Conservation (phyloP, 2,888 invertebrate species). For the Abrostola triplasia region DNA sequence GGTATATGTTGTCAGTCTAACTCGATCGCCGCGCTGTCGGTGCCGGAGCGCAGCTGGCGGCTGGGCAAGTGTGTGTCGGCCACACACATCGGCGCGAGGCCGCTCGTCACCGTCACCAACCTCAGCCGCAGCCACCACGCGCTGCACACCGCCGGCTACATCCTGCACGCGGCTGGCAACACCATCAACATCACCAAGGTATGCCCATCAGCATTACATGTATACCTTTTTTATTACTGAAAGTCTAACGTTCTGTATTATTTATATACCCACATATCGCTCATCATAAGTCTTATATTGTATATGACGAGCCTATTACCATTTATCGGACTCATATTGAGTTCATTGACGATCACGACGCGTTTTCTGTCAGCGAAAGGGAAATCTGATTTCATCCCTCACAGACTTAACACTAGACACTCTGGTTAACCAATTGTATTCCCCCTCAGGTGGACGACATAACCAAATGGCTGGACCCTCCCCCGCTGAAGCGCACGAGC, state of each 20-base stretch:
- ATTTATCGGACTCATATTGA: too few relatives aligned
- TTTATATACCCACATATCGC: too few relatives aligned
- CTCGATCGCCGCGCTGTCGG: slow-evolving; percentile 60
- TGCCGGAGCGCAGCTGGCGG: slow-evolving; percentile 28
- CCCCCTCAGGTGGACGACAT: slow-evolving; percentile 80
- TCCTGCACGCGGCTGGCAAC: slow-evolving; percentile 71
- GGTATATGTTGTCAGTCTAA: slow-evolving; percentile 61
- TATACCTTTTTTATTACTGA: too few relatives aligned
- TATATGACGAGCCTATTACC: too few relatives aligned
- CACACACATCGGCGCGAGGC: slow-evolving; percentile 68
- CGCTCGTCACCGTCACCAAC: slow-evolving; percentile 47
- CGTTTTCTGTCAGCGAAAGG: too few relatives aligned
- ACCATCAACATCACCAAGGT: slow-evolving; percentile 69
- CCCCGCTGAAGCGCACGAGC: slow-evolving; percentile 72
- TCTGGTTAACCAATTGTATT: too few relatives aligned
- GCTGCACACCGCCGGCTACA: slow-evolving; percentile 75
- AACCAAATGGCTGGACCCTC: slow-evolving; percentile 80
- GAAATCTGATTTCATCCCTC: too few relatives aligned
- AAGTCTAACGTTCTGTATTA: too few relatives aligned
- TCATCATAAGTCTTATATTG: too few relatives aligned
- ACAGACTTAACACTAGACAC: too few relatives aligned
- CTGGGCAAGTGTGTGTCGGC: slow-evolving; percentile 85
- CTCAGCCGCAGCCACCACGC: slow-evolving; percentile 69
- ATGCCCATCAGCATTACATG: background rate
- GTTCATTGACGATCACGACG: too few relatives aligned